These are phyloP conservation scores for Boulengeromyrus knoepffleri DNA, from an alignment of 2,113 vertebrate species.

Conservation along the genomic window DNA sequence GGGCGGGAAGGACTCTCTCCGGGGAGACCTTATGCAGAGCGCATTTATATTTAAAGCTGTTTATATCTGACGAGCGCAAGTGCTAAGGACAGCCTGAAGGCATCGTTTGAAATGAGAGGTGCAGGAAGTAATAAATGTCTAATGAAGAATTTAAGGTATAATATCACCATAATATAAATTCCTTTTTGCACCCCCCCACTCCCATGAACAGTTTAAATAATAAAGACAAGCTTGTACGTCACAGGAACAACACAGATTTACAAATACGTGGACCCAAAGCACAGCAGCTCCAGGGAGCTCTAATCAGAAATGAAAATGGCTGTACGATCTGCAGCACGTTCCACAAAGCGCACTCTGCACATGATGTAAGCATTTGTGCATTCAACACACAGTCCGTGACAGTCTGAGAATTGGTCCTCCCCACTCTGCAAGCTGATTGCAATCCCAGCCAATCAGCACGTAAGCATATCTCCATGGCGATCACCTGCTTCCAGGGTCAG, in stretches of 20 bases:
- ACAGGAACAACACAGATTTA: neutral
- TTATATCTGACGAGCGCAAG: neutral
- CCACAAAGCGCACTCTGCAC: neutral
- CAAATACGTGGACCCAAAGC: neutral
- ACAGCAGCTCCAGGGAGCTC: neutral
- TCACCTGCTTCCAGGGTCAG: neutral
- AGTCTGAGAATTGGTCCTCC: neutral
- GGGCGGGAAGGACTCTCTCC: neutral
- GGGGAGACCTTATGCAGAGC: neutral
- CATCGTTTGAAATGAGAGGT: neutral
- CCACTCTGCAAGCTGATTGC: conserved; percentile 3
- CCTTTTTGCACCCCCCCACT: neutral
- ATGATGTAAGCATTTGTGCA: neutral
- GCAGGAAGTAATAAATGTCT: conserved; percentile 11
- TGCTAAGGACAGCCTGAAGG: conserved; percentile 28
- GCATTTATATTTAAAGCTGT: neutral
- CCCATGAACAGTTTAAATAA: neutral
- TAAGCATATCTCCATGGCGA: neutral
- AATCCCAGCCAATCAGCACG: neutral
- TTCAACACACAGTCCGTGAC: neutral
- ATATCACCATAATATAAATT: neutral
- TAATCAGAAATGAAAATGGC: neutral
- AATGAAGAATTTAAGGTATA: conserved; percentile 8
- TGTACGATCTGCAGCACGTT: neutral
- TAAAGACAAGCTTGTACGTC: neutral